phyloP scores from a whole-genome alignment of 1,140 invertebrate species.

The Drosophila bifasciata region DNA sequence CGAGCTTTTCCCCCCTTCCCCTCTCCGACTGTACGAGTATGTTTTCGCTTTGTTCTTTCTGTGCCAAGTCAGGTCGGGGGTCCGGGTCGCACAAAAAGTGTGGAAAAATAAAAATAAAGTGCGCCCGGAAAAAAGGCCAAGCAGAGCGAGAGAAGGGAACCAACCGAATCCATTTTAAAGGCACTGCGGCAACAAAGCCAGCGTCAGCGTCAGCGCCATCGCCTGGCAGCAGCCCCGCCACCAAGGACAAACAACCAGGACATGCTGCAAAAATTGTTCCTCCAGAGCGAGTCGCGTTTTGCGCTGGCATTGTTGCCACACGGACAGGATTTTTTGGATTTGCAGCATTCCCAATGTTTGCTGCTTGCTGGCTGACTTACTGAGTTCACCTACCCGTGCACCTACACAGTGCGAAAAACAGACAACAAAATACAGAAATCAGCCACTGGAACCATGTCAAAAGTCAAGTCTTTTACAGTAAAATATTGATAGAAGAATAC shows the following conservation, averaged over 20 bases:
- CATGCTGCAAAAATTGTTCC: conserved; percentile 31
- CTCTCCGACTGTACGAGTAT: neutral
- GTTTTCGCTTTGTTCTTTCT: conserved; percentile 34
- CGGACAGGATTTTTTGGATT: conserved; percentile 58
- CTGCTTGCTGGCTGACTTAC: conserved; percentile 47
- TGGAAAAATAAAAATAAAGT: conserved; percentile 68
- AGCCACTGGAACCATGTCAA: neutral
- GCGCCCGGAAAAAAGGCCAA: conserved; percentile 34
- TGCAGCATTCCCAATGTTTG: conserved; percentile 50
- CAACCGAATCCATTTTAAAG: conserved; percentile 57
- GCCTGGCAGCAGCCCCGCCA: too few species aligned
- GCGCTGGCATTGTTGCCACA: conserved; percentile 50
- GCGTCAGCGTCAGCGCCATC: too few species aligned
- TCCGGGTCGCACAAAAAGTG: conserved; percentile 70
- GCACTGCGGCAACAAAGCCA: conserved; percentile 73
- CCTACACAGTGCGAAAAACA: conserved; percentile 14
- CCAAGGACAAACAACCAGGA: conserved; percentile 36
- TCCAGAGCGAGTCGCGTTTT: conserved; percentile 13
- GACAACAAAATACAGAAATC: neutral
- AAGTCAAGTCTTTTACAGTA: too few species aligned
- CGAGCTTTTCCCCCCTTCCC: conserved; percentile 17
- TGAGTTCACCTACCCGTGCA: conserved; percentile 21
- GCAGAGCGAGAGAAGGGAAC: neutral
- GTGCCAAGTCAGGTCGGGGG: conserved; percentile 55
- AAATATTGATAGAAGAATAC: too few species aligned